Percentiles rank a stretch among this genome's conserved stretches.
Conservation (phyloP, 2,797 vertebrate genomes). For the Dromococcyx pavoninus region DNA sequence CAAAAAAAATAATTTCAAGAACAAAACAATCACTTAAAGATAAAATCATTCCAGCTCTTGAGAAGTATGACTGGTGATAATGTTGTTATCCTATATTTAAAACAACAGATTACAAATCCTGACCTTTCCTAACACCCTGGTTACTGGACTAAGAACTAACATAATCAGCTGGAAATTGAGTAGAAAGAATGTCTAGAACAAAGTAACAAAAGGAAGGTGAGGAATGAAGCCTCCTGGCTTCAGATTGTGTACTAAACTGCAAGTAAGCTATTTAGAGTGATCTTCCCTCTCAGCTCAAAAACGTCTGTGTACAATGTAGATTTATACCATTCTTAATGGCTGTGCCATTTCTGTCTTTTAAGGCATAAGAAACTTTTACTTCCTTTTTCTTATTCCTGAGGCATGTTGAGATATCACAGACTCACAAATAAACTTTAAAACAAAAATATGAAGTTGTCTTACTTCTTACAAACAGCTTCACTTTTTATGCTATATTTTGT, state of each 20-base stretch:
- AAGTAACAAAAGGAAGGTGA: not conserved
- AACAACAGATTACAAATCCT: not conserved
- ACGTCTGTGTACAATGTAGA: not conserved
- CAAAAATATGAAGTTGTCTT: not conserved
- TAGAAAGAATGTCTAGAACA: not conserved
- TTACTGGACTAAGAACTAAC: not conserved
- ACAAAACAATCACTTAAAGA: conserved; percentile 9
- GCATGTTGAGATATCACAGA: not conserved
- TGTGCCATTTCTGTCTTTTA: not conserved
- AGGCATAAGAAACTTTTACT: not conserved
- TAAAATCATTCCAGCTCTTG: conserved; percentile 10
- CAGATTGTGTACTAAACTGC: not conserved
- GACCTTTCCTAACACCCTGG: not conserved
- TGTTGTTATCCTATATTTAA: not conserved
- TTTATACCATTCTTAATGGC: not conserved
- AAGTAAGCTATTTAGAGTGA: not conserved
- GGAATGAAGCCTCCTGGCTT: not conserved
- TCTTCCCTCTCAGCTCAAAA: too few species aligned
- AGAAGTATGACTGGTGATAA: not conserved
- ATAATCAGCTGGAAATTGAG: not conserved
- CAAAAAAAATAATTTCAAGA: not conserved
- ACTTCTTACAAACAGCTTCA: not conserved
- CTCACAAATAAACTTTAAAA: not conserved
- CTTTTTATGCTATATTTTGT: not conserved
- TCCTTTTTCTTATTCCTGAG: not conserved